These are phyloP conservation scores for Leguminivora glycinivorella DNA, from an alignment of 1,140 invertebrate genomes.

Conservation along the genomic window DNA sequence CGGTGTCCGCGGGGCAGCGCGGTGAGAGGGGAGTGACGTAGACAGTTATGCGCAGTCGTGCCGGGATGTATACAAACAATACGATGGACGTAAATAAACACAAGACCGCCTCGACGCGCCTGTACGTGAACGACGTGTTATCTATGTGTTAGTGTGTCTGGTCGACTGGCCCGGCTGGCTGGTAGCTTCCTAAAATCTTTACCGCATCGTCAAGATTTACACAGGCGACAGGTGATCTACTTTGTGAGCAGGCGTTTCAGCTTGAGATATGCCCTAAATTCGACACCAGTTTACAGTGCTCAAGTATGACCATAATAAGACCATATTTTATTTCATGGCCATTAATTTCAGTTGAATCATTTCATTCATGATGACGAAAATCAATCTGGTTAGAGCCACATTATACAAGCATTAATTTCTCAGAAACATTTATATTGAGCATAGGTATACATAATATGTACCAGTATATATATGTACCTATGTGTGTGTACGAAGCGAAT, in stretches of 20 bases:
- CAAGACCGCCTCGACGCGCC: constrained; percentile 50
- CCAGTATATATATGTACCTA: not conserved
- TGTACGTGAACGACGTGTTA: constrained; percentile 4
- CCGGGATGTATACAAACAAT: constrained; percentile 79
- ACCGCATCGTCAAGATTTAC: constrained; percentile 18
- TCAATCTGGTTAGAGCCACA: not conserved
- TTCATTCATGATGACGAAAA: not conserved
- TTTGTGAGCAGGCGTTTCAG: constrained; percentile 6
- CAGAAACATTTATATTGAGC: not conserved
- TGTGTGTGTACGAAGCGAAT: not conserved
- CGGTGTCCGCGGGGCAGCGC: constrained; percentile 56
- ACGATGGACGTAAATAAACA: constrained; percentile 78
- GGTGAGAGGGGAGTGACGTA: constrained; percentile 65
- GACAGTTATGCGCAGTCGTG: constrained; percentile 72
- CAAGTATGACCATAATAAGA: not conserved
- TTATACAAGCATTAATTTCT: not conserved
- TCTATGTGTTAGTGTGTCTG: constrained; percentile 30
- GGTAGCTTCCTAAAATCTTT: constrained; percentile 28
- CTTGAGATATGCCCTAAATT: constrained; percentile 7
- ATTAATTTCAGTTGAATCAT: constrained; percentile 5
- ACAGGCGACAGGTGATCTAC: constrained; percentile 21
- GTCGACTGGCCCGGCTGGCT: constrained; percentile 23
- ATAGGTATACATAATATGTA: too few relatives aligned
- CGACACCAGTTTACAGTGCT: not conserved
- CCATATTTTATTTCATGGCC: not conserved